Base-by-base conservation (phyloP, 2,113 vertebrate genomes). In the Litocranius walleri region DNA sequence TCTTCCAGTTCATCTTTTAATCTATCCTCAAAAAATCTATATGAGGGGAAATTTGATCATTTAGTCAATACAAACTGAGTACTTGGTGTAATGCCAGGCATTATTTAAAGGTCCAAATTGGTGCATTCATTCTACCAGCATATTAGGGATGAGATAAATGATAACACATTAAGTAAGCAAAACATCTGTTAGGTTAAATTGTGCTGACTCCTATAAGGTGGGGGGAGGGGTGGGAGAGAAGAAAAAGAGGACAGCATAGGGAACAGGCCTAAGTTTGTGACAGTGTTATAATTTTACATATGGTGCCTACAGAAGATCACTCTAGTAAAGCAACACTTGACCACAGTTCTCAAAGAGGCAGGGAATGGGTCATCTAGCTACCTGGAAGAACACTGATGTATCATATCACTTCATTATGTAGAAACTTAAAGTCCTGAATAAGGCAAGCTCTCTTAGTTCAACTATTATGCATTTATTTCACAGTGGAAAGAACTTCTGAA, bases 131-230 rank as follows among this genome's bases (percentile, higher is more conserved):
- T 74, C 71, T 83, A 78, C 8, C 5, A 94, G 54, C 48, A n/a
- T 43, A 71, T 48, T 54, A 91, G 36, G 9, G 33, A 40, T 30
- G 80, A 91, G 36, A 62, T 30, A 92, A 89, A 90, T 40, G 3
- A n/a, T 91, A 84, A 74, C 8, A 78, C 5, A 84, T 74, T 54
- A 91, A n/a, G 77, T 62, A 56, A 97, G n/a, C 25, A 96, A 95
- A 86, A 89, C 88, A 81, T 33, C 7, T 82, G 14, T 78, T 80
- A 19, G 21, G 14, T 77, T 30, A 59, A 74, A 67, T 2, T 61
- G 71, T 56, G 13, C 23, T 43, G 40, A 87, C 23, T 36, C 29
- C n/a, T 90, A 5, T 8, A 89, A 25, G 50, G 40, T 4, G 6
- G 29, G 29, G 4, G 23, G 52, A 21, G 6, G 57, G 10, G 25